A percentile compares a stretch with the other conserved stretches of the same genome.
These are phyloP conservation scores for Styela plicata DNA, from an alignment of 23 tunicate genomes.

Conservation along the genomic window DNA sequence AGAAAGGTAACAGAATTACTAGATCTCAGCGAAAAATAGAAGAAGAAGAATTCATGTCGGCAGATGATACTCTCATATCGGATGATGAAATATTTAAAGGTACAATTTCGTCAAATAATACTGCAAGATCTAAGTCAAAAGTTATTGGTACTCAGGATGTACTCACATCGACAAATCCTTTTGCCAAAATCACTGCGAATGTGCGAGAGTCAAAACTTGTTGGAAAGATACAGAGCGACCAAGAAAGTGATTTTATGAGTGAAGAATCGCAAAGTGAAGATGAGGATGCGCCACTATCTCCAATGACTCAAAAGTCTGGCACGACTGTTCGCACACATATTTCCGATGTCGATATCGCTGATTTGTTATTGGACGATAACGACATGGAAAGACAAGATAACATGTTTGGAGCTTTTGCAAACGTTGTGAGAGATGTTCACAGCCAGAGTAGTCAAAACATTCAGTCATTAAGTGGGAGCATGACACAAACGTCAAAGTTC, in stretches of 20 bases:
- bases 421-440: conserved; percentile 18
- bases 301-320: conserved; percentile 1
- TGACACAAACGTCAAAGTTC: background rate
- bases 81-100: background rate
- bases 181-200: background rate
- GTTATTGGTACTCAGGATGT: background rate
- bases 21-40: background rate
- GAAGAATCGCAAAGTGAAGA: background rate
- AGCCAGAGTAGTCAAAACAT: conserved; percentile 27
- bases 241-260: background rate
- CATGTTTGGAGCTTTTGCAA: conserved; percentile 24
- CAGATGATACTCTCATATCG: background rate
- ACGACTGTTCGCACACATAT: conserved; percentile 21
- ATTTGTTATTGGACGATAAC: background rate
- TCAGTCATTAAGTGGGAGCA: background rate
- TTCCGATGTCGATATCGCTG: conserved; percentile 14
- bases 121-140: background rate
- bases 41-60: background rate
- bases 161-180: conserved; percentile 1
- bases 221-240: background rate
- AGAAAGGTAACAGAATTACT: background rate
- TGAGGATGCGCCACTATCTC: background rate
- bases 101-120: background rate
- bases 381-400: background rate
- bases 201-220: background rate